phyloP scores from a whole-genome alignment of 1,140 invertebrate genomes.

The Nautilus pompilius region DNA sequence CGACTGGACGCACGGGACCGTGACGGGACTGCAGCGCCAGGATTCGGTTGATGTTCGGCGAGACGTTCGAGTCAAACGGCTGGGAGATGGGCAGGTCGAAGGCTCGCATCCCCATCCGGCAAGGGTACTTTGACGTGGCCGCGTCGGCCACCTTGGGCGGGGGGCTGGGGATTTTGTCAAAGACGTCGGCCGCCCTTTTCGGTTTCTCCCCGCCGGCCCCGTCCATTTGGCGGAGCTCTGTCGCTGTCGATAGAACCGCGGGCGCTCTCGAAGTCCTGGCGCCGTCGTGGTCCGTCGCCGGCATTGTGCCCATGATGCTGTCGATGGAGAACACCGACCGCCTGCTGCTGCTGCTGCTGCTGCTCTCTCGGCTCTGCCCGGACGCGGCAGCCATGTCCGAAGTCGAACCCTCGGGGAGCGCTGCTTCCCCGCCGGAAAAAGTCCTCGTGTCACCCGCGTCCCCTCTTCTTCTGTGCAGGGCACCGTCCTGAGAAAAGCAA shows the following conservation, averaged over 20 bases:
- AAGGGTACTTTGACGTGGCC: slow-evolving; percentile 7
- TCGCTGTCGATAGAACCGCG: neutral
- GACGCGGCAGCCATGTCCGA: neutral
- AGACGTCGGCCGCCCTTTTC: slow-evolving; percentile 34
- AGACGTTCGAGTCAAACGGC: neutral
- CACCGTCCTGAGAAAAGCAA: slow-evolving; percentile 9
- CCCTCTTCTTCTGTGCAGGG: slow-evolving; percentile 9
- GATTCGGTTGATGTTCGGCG: neutral
- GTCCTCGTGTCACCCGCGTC: slow-evolving; percentile 2
- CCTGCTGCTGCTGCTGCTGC: slow-evolving; percentile 12
- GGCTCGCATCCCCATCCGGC: slow-evolving; percentile 22
- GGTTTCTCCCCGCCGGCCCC: neutral
- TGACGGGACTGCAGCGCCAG: neutral
- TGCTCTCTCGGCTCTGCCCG: neutral
- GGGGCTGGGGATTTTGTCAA: slow-evolving; percentile 49
- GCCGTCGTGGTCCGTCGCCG: no score
- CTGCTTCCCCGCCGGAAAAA: slow-evolving; percentile 5
- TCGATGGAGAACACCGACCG: slow-evolving; percentile 38
- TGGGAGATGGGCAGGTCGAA: slow-evolving; percentile 20
- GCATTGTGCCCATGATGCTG: slow-evolving; percentile 43
- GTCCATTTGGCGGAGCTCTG: neutral
- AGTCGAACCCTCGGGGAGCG: neutral
- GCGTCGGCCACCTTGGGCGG: slow-evolving; percentile 47
- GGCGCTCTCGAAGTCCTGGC: neutral
- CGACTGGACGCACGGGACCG: neutral